phyloP scores from a whole-genome alignment of 2,113 vertebrate species.

The Xyrauchen texanus region DNA sequence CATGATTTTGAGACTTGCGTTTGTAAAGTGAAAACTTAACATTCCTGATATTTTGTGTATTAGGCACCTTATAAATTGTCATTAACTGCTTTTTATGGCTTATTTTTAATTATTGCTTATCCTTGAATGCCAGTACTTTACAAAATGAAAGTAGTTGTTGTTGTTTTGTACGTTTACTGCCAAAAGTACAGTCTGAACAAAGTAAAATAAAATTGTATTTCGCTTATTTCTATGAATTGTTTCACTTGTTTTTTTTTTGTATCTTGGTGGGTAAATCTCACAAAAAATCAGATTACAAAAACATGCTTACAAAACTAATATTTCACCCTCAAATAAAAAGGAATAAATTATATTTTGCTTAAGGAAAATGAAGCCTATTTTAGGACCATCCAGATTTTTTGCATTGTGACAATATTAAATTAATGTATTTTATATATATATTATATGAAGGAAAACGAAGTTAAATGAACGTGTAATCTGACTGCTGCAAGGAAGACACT shows the following conservation, averaged over 20 bases:
- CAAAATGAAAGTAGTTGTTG: constrained; percentile 55
- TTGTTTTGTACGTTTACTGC: constrained; percentile 51
- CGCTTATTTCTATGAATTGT: not conserved
- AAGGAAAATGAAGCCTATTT: too few species aligned
- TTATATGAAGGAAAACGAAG: not conserved
- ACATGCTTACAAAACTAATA: too few species aligned
- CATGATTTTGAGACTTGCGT: constrained; percentile 50
- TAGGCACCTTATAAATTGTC: constrained; percentile 72
- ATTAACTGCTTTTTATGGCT: constrained; percentile 8
- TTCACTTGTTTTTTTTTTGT: not conserved
- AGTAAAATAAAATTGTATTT: constrained; percentile 61
- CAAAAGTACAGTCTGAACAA: constrained; percentile 43
- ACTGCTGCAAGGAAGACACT: not conserved
- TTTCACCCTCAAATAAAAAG: too few species aligned
- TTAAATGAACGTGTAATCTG: not conserved
- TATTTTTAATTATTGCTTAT: constrained; percentile 45
- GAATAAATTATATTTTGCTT: too few species aligned
- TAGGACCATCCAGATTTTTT: too few species aligned
- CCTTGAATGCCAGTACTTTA: constrained; percentile 46
- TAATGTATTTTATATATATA: not conserved
- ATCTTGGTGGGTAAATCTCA: not conserved
- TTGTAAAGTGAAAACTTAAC: constrained; percentile 61
- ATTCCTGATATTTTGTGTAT: constrained; percentile 63
- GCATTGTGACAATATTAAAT: too few species aligned
- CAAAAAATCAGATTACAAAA: too few species aligned